phyloP scores from a whole-genome alignment of 2,888 invertebrate genomes.

The Panopea generosa region DNA sequence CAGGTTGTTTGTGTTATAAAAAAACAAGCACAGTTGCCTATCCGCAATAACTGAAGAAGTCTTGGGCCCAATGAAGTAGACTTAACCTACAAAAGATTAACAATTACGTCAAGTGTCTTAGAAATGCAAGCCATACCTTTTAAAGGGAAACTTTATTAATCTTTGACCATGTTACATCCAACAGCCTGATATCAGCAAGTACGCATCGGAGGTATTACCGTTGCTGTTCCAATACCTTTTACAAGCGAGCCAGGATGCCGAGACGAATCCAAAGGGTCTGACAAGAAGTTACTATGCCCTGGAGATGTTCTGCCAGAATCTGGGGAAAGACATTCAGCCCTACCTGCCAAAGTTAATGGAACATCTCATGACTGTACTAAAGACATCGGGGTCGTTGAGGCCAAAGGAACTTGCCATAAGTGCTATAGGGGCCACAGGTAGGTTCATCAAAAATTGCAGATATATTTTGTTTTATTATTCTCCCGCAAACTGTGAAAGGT shows the following conservation, averaged over 20 bases:
- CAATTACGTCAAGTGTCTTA: no score
- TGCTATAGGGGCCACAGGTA: constrained; percentile 89
- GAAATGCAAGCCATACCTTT: no score
- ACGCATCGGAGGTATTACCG: constrained; percentile 90
- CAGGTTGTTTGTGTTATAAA: no score
- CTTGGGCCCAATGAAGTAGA: no score
- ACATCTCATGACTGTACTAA: constrained; percentile 87
- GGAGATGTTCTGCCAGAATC: constrained; percentile 92
- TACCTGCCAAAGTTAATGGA: constrained; percentile 91
- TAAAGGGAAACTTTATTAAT: no score
- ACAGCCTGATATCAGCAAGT: constrained; percentile 92
- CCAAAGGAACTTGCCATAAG: constrained; percentile 90
- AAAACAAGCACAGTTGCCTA: no score
- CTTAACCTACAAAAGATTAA: no score
- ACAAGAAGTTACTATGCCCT: constrained; percentile 92
- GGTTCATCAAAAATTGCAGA: constrained; percentile 11
- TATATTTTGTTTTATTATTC: no score
- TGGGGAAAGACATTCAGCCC: constrained; percentile 89
- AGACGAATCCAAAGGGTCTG: constrained; percentile 87
- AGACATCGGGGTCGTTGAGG: constrained; percentile 84
- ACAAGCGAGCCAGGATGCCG: constrained; percentile 75
- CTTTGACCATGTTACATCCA: no score
- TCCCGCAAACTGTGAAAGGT: no score
- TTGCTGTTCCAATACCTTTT: constrained; percentile 89
- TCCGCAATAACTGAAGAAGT: no score